phyloP scores from a whole-genome alignment of 1,140 invertebrate genomes.

The Laupala kohalensis region DNA sequence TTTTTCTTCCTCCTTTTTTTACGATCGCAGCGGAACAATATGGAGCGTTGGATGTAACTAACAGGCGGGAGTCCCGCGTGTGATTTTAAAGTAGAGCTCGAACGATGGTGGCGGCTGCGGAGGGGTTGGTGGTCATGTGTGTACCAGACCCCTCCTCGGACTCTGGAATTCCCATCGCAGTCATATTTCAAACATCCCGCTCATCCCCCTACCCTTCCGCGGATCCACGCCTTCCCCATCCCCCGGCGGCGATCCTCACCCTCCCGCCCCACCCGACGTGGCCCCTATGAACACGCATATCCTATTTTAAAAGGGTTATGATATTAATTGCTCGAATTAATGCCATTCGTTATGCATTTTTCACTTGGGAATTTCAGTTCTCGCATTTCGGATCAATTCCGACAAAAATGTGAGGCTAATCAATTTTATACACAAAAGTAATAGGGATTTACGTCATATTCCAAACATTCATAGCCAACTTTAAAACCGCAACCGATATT shows the following conservation, averaged over 20 bases:
- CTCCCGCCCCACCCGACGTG: not conserved
- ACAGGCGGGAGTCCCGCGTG: not conserved
- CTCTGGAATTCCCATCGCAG: too few species aligned
- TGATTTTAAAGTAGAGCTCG: not conserved
- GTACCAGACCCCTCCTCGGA: too few species aligned
- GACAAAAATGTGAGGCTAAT: not conserved
- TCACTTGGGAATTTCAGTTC: not conserved
- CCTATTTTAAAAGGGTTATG: not conserved
- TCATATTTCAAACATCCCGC: too few species aligned
- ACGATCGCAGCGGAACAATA: not conserved
- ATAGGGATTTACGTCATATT: not conserved
- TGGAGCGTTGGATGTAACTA: not conserved
- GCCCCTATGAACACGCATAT: not conserved
- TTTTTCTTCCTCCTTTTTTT: too few species aligned
- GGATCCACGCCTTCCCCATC: too few species aligned
- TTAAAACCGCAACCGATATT: not conserved
- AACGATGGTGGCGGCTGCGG: too few species aligned
- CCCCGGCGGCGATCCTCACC: too few species aligned
- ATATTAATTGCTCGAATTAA: not conserved
- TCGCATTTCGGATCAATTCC: not conserved
- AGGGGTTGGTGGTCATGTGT: not conserved
- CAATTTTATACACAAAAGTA: not conserved
- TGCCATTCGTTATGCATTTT: not conserved
- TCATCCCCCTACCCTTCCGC: too few species aligned
- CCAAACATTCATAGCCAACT: not conserved